Base-by-base conservation (phyloP, 2,888 invertebrate species). In the Scaeva pyrastri region DNA sequence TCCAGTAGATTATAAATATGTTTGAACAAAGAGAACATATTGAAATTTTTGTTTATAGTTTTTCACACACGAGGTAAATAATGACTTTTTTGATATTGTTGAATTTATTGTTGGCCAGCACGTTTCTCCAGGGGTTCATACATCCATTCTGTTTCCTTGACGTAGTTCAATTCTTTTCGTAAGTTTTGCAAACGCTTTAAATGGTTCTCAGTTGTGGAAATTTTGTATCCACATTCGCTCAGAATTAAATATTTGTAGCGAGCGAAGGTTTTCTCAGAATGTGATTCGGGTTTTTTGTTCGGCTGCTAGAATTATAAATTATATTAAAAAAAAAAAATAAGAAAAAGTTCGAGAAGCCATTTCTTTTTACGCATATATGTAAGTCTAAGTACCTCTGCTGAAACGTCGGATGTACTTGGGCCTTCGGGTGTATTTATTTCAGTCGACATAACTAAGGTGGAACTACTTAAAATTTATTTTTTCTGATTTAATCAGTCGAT, bases 101-200 rank as follows among this genome's bases (percentile, higher is more conserved):
- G 55, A n/a, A 10, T 79, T 84, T 87, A 88, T 64, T 88, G 50
- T 41, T 79, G 78, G 2, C 64, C 71, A 19, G 71, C 55, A 21
- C 90, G 91, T 73, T 95, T 95, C 87, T 96, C 96, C 89, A 95
- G 94, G 50, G 94, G 93, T 70, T 96, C 95, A 93, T 96, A 97
- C 92, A 96, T 95, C 97, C 97, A 97, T 90, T 96, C 96, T 0
- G 96, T 96, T 72, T 95, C 94, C 90, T 95, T 96, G n/a, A 97
- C 92, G 90, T 95, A 95, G 88, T 96, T 96, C 75, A 97, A 92
- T 92, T 97, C 96, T 91, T 96, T 96, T 79, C 96, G 93, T 48
- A 97, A 91, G 45, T 93, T 93, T 91, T 96, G 95, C 75, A 97
- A 94, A 87, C 96, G 94, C 90, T 95, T 96, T 79, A 95, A 94